Base-by-base conservation (phyloP, 2,113 vertebrate genomes). In the Syrrhaptes paradoxus region DNA sequence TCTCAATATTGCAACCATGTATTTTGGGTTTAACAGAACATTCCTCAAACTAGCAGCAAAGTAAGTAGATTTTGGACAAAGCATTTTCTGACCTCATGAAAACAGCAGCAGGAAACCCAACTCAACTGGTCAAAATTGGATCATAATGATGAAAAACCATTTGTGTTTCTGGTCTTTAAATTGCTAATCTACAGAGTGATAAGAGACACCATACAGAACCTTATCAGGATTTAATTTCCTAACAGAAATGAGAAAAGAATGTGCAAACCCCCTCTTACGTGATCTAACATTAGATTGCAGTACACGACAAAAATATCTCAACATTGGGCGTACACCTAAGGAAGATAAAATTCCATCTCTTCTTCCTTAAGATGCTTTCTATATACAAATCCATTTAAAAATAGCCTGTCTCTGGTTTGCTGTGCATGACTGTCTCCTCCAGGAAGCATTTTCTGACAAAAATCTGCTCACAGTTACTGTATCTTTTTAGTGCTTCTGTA, bases 141-240 rank as follows among this genome's bases (percentile, higher is more conserved):
- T 77, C 87, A 63, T 86, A 86, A 96, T n/a, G 24, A 82, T 90
- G 82, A 94, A 95, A 96, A 93, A 11, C 12, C n/a, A 1, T 45
- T 32, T 43, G 26, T 70, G 45, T 74, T 93, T 88, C 55, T 87
- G 48, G 38, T 76, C 87, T 89, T 80, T 78, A 76, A 96, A 91
- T 62, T 95, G 51, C 61, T 79, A 19, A 58, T 94, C 55, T 28
- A n/a, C 51, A 45, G 54, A 84, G 67, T 15, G 55, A 90, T 94
- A 89, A 89, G 51, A 83, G 26, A 88, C 74, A 85, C 41, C 91
- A 52, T 88, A 67, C 29, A 88, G 89, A 93, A 83, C 24, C 58
- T 90, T 89, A 94, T 70, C 91, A 77, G 87, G 55, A 94, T 91
- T 94, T 96, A 82, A 91, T 92, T 95, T 96, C 79, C 85, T 74